A percentile compares a stretch with the other conserved stretches of the same genome.
These are phyloP conservation scores for Anser brachyrhynchus DNA, from an alignment of 2,113 vertebrate genomes.

Conservation along the genomic window DNA sequence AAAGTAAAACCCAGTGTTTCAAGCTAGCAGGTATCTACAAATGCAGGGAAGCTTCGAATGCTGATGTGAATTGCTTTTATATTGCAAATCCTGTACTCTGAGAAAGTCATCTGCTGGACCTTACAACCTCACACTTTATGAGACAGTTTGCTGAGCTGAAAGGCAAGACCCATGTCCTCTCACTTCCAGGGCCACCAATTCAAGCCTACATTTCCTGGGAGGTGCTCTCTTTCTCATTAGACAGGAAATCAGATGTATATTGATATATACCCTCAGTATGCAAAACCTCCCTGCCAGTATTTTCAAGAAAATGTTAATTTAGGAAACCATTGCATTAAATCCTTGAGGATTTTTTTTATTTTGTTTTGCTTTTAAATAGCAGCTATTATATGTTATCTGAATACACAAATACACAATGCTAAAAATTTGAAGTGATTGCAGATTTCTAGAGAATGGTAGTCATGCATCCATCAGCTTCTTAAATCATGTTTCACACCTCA, in stretches of 20 bases:
- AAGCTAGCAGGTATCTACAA: background rate
- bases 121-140: background rate
- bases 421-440: background rate
- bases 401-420: background rate
- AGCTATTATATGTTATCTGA: background rate
- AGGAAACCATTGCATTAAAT: background rate
- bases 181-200: background rate
- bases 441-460: background rate
- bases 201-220: background rate
- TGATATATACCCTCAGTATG: background rate
- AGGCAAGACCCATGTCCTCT: background rate
- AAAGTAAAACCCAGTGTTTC: background rate
- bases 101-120: background rate
- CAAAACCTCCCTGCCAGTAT: background rate
- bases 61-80: background rate
- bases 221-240: background rate
- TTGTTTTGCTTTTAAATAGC: background rate
- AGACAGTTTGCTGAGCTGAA: background rate
- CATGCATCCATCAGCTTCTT: background rate
- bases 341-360: background rate
- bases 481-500: background rate
- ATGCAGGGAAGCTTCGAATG: background rate
- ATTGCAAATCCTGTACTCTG: background rate
- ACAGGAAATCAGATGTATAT: background rate
- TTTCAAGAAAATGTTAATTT: background rate